phyloP scores from a whole-genome alignment of 1,140 invertebrate genomes.

The Globodera rostochiensis region DNA sequence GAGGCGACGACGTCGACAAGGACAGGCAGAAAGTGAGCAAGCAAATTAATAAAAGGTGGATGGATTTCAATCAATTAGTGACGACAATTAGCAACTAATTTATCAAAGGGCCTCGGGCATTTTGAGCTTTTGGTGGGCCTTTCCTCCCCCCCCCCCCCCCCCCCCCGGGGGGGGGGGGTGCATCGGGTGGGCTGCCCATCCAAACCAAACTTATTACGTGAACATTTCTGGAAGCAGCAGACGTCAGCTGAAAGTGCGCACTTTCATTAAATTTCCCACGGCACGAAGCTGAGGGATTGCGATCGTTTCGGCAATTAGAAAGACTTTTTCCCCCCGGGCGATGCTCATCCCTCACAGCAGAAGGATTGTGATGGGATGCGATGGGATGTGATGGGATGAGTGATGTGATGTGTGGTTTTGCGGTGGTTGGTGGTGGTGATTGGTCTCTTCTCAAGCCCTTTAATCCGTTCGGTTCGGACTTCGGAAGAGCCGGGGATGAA shows the following conservation, averaged over 20 bases:
- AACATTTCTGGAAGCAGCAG: too few species aligned
- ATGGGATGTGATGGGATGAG: background rate
- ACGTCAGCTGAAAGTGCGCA: too few species aligned
- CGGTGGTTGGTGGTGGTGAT: background rate
- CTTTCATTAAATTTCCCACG: too few species aligned
- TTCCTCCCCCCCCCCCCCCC: too few species aligned
- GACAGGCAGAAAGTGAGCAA: constrained; percentile 5
- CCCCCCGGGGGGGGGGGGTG: too few species aligned
- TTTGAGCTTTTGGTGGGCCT: background rate
- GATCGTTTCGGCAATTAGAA: background rate
- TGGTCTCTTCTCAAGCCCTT: background rate
- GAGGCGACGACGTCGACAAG: background rate
- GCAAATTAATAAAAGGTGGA: background rate
- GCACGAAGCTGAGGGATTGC: background rate
- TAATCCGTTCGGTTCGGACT: background rate
- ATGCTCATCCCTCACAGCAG: background rate
- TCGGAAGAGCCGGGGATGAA: background rate
- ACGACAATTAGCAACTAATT: too few species aligned
- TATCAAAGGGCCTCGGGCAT: background rate
- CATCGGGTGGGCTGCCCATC: too few species aligned
- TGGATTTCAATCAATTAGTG: background rate
- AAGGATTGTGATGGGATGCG: background rate
- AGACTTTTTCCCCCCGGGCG: too few species aligned
- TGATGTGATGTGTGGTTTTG: background rate
- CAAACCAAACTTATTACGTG: too few species aligned